Evolutionary conservation across 2,888 invertebrate species (phyloP).

Genomic region (Rhogogaster chlorosoma): DNA sequence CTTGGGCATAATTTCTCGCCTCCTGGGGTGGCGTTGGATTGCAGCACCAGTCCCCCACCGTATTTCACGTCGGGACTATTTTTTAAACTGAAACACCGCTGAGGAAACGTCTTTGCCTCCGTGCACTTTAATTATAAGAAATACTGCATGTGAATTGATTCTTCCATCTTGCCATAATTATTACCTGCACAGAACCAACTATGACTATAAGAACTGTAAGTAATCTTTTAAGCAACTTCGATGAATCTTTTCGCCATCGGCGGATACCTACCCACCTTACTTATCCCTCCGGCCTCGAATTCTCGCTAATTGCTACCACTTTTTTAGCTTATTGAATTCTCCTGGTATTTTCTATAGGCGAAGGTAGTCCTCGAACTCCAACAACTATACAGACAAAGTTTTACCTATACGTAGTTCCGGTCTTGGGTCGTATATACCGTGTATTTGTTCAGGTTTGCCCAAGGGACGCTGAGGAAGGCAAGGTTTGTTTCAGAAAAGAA

Average conservation of each 20-base stretch:
- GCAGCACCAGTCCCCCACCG: not conserved
- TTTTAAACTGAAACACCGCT: not conserved
- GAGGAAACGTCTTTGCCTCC: not conserved
- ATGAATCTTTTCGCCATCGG: not conserved
- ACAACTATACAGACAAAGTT: slow-evolving; percentile 4
- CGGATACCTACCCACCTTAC: not conserved
- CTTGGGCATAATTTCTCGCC: slow-evolving; percentile 51
- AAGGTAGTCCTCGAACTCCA: not conserved
- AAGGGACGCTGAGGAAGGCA: not conserved
- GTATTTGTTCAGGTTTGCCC: slow-evolving; percentile 2
- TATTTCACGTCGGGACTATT: not conserved
- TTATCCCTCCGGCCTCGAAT: not conserved
- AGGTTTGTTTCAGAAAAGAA: not conserved
- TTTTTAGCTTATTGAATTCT: slow-evolving; percentile 27
- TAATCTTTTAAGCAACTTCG: not conserved
- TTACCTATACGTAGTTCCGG: not conserved
- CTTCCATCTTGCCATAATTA: not conserved
- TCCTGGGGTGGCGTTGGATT: slow-evolving; percentile 37
- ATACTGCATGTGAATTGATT: not conserved
- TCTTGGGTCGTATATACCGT: not conserved
- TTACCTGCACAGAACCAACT: not conserved
- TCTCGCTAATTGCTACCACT: slow-evolving; percentile 37
- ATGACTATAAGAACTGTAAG: not conserved
- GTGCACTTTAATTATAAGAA: not conserved
- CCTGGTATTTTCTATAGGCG: slow-evolving; percentile 9